Evolutionary conservation across 2,888 invertebrate species (phyloP).

Genomic region (Periphyllus acericola): DNA sequence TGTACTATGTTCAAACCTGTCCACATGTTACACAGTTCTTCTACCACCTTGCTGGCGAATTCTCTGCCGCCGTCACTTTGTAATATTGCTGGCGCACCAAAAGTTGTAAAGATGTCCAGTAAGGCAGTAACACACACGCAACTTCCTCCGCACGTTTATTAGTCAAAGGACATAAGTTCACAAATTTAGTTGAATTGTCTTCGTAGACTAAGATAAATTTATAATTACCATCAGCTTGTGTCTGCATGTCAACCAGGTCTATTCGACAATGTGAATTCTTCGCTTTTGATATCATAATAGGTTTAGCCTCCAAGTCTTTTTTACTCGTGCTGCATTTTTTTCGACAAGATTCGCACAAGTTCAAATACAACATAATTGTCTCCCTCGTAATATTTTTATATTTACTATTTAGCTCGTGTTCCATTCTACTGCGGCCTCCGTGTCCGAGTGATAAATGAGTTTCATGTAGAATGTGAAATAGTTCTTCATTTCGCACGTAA

Average conservation of each 20-base stretch:
- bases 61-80: constrained; percentile 65
- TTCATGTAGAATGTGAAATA: constrained; percentile 63
- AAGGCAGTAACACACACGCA: constrained; percentile 64
- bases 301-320: constrained; percentile 19
- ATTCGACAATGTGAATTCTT: constrained; percentile 65
- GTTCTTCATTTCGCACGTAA: constrained; percentile 50
- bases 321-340: neutral
- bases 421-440: constrained; percentile 62
- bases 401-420: constrained; percentile 57
- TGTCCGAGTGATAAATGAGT: constrained; percentile 63
- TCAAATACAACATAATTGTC: constrained; percentile 58
- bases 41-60: constrained; percentile 62
- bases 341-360: constrained; percentile 52
- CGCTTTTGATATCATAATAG: neutral
- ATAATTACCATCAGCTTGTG: constrained; percentile 49
- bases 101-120: constrained; percentile 63
- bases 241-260: constrained; percentile 66
- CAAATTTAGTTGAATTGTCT: constrained; percentile 66
- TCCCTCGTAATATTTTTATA: constrained; percentile 63
- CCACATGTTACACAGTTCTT: neutral
- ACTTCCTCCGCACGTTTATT: constrained; percentile 65
- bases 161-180: constrained; percentile 65
- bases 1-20: neutral
- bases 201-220: constrained; percentile 66
- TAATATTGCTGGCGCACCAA: constrained; percentile 64